Evolutionary conservation across 2,888 invertebrate species (phyloP), one percentile per base, ranked within the genome.

Genomic region (Lasius platythorax): DNA sequence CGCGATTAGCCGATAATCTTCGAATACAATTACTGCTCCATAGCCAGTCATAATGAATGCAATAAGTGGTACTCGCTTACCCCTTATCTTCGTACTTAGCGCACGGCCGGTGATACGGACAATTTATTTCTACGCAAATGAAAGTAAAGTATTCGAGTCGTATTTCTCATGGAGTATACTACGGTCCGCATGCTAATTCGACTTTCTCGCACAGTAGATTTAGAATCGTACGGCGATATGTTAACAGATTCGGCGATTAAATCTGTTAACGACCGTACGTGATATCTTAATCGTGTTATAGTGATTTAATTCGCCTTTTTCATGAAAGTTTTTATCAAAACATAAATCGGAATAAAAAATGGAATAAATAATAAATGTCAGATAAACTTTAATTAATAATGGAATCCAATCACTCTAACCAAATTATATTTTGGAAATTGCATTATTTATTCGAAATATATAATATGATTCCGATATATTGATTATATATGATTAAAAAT

Each of bases 51-150:
- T 50, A 50, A 50, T 33, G 46, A 70, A 40, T 28, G 40, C 43
- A 30, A 6, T 79, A 79, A 79, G 70, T 72, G 79, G 30, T 72
- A 72, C 72, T 33, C 46, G 72, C 72, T 72, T 61, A 79, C 58
- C 18, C 33, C 72, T 79, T 81, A 81, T 81, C 79, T 72, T 33
- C 8, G 46, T 61, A 61, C 46, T 72, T 63, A 73, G 37, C 12
- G 28, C 79, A 28, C 18, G 72, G 37, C 61, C 18, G 61, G 58
- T 58, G 79, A 72, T 79, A 79, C 79, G 72, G 46, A 70, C 79
- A 81, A 81, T 81, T 81, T 46, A 81, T 81, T 81, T 81, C 79
- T 63, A 81, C 79, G 79, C 72, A 81, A 81, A 81, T 81, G 79
- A 72, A 81, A 81, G 73, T 81, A 81, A 81, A 72, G 72, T 72